Base-by-base conservation (phyloP, 2,113 vertebrate species). In the Carollia perspicillata region DNA sequence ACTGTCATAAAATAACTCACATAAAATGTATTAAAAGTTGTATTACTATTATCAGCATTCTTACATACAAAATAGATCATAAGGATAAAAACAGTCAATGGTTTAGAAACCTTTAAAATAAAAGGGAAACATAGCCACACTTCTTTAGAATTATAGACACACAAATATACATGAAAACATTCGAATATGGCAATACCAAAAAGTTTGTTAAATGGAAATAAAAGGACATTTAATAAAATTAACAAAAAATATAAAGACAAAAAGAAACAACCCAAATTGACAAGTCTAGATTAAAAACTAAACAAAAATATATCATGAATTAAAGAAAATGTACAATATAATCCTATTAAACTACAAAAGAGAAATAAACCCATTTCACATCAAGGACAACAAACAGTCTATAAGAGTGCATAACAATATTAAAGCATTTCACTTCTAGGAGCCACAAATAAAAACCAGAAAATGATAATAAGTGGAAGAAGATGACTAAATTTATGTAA, bases 381-480 rank as follows among this genome's bases (percentile, higher is more conserved):
- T 88, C 22, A 84, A 49, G 88, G n/a, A 78, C 3, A 35, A 35
- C 0, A 33, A 35, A 35, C 0, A 33, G 40, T 55, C 33, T 90
- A 42, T 53, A 86, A 74, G 23, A 83, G 49, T 65, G 1, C 17
- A n/a, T 28, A 77, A 72, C 3, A 84, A 18, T 84, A 72, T 42
- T 84, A 69, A 94, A 85, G 47, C 3, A 68, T 23, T 78, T 9
- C 18, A 81, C 8, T 66, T 80, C 74, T 13, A 96, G 83, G 18
- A 85, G 75, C 47, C 40, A 84, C 37, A 92, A 95, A 80, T 47
- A 84, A 75, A 96, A 91, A 91, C 12, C 8, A 89, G 16, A 94
- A 94, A 77, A 86, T 89, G 20, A 58, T n/a, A 86, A 81, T 63
- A 90, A 86, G 84, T 16, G 17, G 17, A 37, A 93, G 37, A 40